Conservation (phyloP, 2,113 vertebrate genomes). For the Callipepla squamata region DNA sequence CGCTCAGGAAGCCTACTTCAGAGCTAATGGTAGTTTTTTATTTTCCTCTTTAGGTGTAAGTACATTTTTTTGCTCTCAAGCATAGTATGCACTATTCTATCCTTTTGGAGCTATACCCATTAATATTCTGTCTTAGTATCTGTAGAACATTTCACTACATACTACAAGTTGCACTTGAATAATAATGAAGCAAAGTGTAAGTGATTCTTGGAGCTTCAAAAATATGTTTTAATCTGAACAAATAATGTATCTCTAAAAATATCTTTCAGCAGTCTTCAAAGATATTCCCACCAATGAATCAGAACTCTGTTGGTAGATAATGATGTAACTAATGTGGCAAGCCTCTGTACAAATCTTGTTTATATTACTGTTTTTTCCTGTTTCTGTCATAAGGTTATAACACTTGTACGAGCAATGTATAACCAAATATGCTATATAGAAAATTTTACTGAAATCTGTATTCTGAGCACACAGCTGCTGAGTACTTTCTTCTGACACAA, state of each 20-base stretch:
- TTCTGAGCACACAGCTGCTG: not conserved
- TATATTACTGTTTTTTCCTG: slow-evolving; percentile 2
- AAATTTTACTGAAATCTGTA: not conserved
- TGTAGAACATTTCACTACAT: not conserved
- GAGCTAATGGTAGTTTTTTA: not conserved
- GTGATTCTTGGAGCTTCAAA: not conserved
- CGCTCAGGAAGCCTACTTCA: not conserved
- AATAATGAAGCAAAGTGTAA: not conserved
- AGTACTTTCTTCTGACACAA: not conserved
- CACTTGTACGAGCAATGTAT: not conserved
- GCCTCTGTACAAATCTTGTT: not conserved
- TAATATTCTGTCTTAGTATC: not conserved
- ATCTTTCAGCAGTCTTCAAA: not conserved
- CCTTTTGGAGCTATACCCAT: not conserved
- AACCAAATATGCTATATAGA: not conserved
- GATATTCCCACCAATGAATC: not conserved
- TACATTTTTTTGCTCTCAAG: not conserved
- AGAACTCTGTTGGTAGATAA: not conserved
- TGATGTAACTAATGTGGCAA: not conserved
- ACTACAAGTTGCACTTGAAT: not conserved
- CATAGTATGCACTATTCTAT: not conserved
- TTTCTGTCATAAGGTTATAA: not conserved
- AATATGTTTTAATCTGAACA: not conserved
- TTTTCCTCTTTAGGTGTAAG: not conserved
- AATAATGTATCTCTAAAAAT: not conserved